These are phyloP conservation scores for Boloria selene DNA, from an alignment of 2,888 invertebrate species.

Conservation along the genomic window DNA sequence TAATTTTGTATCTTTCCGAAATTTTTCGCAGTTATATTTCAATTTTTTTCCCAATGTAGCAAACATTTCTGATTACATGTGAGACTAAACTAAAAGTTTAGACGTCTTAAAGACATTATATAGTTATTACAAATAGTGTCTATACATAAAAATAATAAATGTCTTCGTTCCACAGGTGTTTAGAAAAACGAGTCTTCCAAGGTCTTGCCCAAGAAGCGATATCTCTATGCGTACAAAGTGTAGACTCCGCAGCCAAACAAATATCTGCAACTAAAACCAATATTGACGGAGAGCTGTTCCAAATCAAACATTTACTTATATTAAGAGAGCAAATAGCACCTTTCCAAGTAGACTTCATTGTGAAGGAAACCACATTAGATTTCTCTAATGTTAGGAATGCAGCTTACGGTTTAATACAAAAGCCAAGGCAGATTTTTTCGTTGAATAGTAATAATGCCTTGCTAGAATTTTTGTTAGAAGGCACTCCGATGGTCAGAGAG, in stretches of 20 bases:
- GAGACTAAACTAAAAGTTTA: too few relatives aligned
- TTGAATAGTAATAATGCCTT: slow-evolving; percentile 94
- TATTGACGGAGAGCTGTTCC: slow-evolving; percentile 98
- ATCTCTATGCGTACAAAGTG: slow-evolving; percentile 94
- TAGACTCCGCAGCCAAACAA: slow-evolving; percentile 89
- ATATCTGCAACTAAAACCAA: slow-evolving; percentile 89
- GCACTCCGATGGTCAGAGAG: slow-evolving; percentile 96
- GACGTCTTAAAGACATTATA: too few relatives aligned
- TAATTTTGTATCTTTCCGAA: too few relatives aligned
- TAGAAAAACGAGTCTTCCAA: slow-evolving; percentile 97
- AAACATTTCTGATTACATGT: too few relatives aligned
- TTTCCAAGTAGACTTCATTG: slow-evolving; percentile 96
- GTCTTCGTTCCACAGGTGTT: slow-evolving; percentile 84
- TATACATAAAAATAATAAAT: too few relatives aligned
- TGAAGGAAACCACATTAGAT: slow-evolving; percentile 96
- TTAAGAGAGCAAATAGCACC: slow-evolving; percentile 98
- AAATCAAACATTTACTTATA: slow-evolving; percentile 98
- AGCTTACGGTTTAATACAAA: slow-evolving; percentile 88
- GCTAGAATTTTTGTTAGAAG: slow-evolving; percentile 94
- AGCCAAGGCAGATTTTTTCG: slow-evolving; percentile 92
- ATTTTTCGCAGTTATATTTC: too few relatives aligned
- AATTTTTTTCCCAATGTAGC: too few relatives aligned
- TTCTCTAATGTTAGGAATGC: slow-evolving; percentile 96
- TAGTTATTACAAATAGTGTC: too few relatives aligned
- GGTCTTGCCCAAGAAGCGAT: slow-evolving; percentile 98